Conservation (phyloP, 2,797 vertebrate genomes). For the Phoxinus dragarum region DNA sequence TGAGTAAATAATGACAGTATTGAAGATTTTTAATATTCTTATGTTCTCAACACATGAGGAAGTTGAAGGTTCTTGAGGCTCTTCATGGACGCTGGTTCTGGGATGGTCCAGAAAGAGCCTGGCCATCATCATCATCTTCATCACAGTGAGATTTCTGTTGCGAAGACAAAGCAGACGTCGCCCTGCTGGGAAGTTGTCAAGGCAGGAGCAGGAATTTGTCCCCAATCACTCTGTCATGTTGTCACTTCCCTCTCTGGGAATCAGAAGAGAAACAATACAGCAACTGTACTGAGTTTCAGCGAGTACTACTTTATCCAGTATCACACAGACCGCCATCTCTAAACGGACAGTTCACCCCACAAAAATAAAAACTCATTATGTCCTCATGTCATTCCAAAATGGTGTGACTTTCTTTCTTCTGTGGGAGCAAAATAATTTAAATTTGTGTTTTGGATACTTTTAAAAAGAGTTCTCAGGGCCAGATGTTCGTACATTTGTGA, state of each 20-base stretch:
- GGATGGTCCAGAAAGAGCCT: conserved; percentile 39
- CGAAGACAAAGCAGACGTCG: conserved; percentile 52
- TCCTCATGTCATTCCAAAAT: not conserved
- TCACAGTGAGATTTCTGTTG: conserved; percentile 60
- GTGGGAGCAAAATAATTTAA: too few relatives aligned
- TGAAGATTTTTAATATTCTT: not conserved
- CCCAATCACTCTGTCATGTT: conserved; percentile 61
- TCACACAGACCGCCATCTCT: not conserved
- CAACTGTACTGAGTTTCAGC: conserved; percentile 43
- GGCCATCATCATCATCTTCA: conserved; percentile 18
- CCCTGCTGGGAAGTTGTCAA: conserved; percentile 66
- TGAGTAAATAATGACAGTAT: not conserved
- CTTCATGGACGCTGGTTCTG: conserved; percentile 23
- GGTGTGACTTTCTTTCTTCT: too few relatives aligned
- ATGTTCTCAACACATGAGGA: not conserved
- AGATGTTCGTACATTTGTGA: too few relatives aligned
- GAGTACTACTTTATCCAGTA: conserved; percentile 14
- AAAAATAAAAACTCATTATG: not conserved
- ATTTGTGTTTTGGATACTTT: not conserved
- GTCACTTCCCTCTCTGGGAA: conserved; percentile 55
- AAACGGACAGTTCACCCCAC: not conserved
- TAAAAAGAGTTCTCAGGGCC: not conserved
- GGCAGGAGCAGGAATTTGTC: conserved; percentile 62
- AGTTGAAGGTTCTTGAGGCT: not conserved
- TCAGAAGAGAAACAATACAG: conserved; percentile 53